These are phyloP conservation scores for Chiridota heheva DNA, from an alignment of 35 echinoderm and acorn worm genomes.

Conservation along the genomic window DNA sequence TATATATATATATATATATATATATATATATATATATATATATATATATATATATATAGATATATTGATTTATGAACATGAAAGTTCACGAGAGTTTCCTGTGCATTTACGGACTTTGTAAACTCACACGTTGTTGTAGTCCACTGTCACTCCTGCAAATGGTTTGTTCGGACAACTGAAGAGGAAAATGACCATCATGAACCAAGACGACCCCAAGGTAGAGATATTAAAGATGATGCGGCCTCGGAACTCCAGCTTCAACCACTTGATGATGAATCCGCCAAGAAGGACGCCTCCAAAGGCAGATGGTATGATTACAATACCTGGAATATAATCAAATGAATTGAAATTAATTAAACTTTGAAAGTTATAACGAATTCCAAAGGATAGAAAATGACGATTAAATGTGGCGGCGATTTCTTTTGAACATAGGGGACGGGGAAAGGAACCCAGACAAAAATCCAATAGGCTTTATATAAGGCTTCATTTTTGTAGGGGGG, in stretches of 20 bases:
- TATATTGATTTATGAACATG: background rate
- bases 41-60: background rate
- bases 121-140: slow-evolving; percentile 77
- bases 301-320: slow-evolving; percentile 74
- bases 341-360: background rate
- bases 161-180: slow-evolving; percentile 61
- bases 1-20: too few species aligned
- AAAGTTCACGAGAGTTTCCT: background rate
- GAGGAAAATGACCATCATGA: slow-evolving; percentile 41
- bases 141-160: slow-evolving; percentile 84
- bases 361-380: background rate
- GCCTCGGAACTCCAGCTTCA: slow-evolving; percentile 68
- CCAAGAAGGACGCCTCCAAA: slow-evolving; percentile 72
- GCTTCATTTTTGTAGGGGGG: background rate
- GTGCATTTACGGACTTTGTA: background rate
- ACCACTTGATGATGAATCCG: slow-evolving; percentile 70
- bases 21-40: background rate
- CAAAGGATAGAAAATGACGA: background rate
- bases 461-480: background rate
- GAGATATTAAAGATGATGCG: slow-evolving; percentile 62
- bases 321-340: slow-evolving; percentile 28
- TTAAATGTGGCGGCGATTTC: background rate
- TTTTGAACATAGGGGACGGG: too few species aligned
- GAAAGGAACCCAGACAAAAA: background rate
- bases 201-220: slow-evolving; percentile 35